These are phyloP conservation scores for Diphyllodes magnificus DNA, from an alignment of 2,113 vertebrate genomes.

Conservation along the genomic window DNA sequence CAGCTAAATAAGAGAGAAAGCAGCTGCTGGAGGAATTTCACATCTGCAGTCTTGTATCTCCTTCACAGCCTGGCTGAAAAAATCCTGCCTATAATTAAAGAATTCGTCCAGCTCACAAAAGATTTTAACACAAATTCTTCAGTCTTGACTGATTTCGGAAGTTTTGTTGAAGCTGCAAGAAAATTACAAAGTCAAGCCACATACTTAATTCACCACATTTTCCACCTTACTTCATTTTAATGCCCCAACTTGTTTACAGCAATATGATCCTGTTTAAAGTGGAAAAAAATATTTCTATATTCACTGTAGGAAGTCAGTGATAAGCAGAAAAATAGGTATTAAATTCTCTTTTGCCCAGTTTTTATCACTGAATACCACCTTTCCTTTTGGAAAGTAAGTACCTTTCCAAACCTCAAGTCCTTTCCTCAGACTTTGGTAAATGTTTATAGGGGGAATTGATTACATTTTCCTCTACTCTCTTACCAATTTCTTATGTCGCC, in stretches of 20 bases:
- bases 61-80: background rate
- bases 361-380: background rate
- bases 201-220: background rate
- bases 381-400: background rate
- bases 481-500: background rate
- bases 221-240: conserved; percentile 1
- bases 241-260: conserved; percentile 7
- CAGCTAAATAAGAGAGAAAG: background rate
- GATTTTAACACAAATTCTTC: background rate
- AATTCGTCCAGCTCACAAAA: background rate
- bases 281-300: background rate
- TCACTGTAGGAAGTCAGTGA: background rate
- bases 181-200: background rate
- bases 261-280: background rate
- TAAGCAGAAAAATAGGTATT: background rate
- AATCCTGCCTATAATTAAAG: background rate
- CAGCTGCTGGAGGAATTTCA: background rate
- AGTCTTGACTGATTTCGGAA: background rate
- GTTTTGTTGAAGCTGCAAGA: background rate
- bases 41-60: background rate
- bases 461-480: background rate
- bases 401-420: background rate
- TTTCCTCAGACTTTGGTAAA: conserved; percentile 7
- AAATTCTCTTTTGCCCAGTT: background rate
- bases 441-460: background rate